These are phyloP conservation scores for Peromyscus leucopus DNA, from an alignment of 2,113 vertebrate species.

Conservation along the genomic window DNA sequence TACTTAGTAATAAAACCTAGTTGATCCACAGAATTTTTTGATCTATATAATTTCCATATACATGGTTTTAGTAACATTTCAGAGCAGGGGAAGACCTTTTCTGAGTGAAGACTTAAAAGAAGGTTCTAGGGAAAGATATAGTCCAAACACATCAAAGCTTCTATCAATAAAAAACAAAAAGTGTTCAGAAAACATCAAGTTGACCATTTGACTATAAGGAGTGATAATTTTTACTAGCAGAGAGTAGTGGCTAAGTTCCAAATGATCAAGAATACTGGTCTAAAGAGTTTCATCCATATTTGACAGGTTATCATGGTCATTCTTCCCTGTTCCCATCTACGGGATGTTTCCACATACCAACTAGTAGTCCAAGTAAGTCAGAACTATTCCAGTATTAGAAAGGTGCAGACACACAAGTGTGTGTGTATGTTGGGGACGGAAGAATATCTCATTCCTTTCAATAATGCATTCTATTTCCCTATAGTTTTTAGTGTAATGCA, in stretches of 20 bases:
- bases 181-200: constrained; percentile 1
- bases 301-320: background rate
- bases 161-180: background rate
- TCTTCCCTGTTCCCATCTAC: constrained; percentile 29
- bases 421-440: background rate
- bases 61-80: background rate
- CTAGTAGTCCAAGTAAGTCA: constrained; percentile 8
- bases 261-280: background rate
- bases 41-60: background rate
- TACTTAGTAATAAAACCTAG: constrained; percentile 13
- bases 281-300: background rate
- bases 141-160: background rate
- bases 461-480: background rate
- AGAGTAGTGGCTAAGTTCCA: background rate
- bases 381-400: constrained; percentile 23
- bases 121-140: background rate
- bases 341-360: background rate
- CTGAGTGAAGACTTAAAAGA: background rate
- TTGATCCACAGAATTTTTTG: background rate
- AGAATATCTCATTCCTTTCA: background rate
- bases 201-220: background rate
- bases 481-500: background rate
- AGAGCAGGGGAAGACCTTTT: background rate
- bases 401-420: background rate
- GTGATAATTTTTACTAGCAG: background rate